phyloP scores from a whole-genome alignment of 2,888 invertebrate genomes.

The Nymphalis c-album region DNA sequence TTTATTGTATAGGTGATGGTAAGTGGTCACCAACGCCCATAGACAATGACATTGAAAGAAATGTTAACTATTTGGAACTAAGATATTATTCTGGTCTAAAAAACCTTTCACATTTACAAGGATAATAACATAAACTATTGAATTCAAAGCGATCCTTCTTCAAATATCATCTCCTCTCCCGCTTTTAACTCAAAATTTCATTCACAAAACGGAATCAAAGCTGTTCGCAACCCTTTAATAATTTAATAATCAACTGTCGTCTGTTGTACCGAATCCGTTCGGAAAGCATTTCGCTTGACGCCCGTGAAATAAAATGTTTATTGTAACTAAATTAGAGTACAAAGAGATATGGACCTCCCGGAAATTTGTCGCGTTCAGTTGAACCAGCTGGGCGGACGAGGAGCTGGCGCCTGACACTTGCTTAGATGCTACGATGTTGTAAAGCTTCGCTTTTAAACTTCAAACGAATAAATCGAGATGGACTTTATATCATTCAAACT shows the following conservation, averaged over 20 bases:
- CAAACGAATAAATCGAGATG: too few species aligned
- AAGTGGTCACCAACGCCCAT: too few species aligned
- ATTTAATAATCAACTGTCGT: conserved; percentile 28
- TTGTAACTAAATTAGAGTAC: conserved; percentile 50
- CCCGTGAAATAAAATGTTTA: conserved; percentile 48
- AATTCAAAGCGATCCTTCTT: neutral
- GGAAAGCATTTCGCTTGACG: conserved; percentile 4
- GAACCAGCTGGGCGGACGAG: neutral
- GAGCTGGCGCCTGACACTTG: neutral
- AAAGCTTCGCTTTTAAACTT: too few species aligned
- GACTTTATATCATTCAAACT: too few species aligned
- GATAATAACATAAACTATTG: neutral
- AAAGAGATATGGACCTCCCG: neutral
- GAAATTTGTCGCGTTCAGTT: conserved; percentile 5
- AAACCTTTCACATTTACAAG: neutral
- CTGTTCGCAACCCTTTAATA: conserved; percentile 29
- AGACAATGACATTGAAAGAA: too few species aligned
- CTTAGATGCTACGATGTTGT: neutral
- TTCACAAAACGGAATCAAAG: conserved; percentile 16
- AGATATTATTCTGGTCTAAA: too few species aligned
- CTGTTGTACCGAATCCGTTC: conserved; percentile 14
- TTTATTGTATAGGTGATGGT: too few species aligned
- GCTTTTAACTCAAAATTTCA: neutral
- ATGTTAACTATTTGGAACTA: too few species aligned
- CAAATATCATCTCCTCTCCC: neutral